These are phyloP conservation scores for Phalangium opilio DNA, from an alignment of 2,888 invertebrate genomes.

Conservation along the genomic window DNA sequence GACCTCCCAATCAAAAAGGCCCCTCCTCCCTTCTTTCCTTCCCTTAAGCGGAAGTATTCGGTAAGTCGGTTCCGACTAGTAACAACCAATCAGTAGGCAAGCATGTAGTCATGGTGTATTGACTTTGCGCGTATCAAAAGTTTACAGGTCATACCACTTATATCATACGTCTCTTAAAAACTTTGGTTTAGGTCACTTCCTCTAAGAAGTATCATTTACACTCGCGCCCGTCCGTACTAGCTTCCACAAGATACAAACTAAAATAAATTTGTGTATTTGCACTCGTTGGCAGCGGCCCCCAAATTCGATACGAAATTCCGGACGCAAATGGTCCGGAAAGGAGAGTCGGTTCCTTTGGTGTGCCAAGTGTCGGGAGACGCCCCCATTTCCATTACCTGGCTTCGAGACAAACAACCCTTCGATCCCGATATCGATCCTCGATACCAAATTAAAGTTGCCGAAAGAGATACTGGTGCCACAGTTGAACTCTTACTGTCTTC, in stretches of 20 bases:
- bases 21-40: neutral
- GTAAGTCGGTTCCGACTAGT: slow-evolving; percentile 2
- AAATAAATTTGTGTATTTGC: no score
- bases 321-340: slow-evolving; percentile 20
- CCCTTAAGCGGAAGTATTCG: slow-evolving; percentile 1
- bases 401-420: slow-evolving; percentile 15
- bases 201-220: no score
- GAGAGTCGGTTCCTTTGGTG: slow-evolving; percentile 14
- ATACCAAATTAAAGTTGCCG: slow-evolving; percentile 3
- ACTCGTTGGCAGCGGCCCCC: slow-evolving; percentile 13
- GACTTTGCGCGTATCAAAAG: no score
- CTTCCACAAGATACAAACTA: no score
- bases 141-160: no score
- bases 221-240: no score
- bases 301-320: slow-evolving; percentile 19
- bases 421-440: slow-evolving; percentile 14
- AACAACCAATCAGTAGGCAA: slow-evolving; percentile 3
- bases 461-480: no score
- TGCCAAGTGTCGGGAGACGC: slow-evolving; percentile 17
- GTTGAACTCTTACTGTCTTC: slow-evolving; percentile 26
- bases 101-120: neutral
- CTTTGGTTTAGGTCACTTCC: no score
- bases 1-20: neutral
- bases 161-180: no score
- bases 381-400: slow-evolving; percentile 17